Evolutionary conservation across 2,797 vertebrate genomes (phyloP).

Genomic region (Semaprochilodus insignis): DNA sequence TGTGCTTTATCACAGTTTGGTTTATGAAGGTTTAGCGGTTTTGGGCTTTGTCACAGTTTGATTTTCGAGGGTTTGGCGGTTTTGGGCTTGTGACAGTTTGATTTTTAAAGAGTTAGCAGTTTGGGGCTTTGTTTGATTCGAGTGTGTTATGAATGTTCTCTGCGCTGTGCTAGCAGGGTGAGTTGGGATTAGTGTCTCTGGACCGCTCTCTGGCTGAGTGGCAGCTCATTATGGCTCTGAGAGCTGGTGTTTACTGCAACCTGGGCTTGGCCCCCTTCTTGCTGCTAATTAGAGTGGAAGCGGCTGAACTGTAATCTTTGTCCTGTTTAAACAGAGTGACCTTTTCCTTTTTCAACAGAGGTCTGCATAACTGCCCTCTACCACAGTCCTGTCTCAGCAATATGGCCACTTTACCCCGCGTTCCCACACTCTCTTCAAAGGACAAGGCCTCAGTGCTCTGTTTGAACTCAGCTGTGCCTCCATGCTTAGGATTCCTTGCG

Average conservation of each 20-base stretch:
- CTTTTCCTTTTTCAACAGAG: slow-evolving; percentile 62
- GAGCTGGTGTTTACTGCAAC: slow-evolving; percentile 50
- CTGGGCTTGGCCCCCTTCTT: slow-evolving; percentile 50
- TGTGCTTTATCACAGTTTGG: too few relatives aligned
- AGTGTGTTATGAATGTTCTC: not conserved
- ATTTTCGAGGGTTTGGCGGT: too few relatives aligned
- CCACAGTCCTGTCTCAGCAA: not conserved
- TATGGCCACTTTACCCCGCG: slow-evolving; percentile 57
- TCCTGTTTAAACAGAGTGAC: slow-evolving; percentile 72
- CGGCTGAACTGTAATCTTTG: slow-evolving; percentile 63
- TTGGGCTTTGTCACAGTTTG: too few relatives aligned
- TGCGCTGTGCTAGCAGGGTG: not conserved
- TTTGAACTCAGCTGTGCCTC: not conserved
- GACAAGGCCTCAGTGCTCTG: slow-evolving; percentile 60
- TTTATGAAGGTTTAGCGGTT: too few relatives aligned
- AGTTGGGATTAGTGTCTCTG: not conserved
- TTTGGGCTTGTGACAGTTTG: too few relatives aligned
- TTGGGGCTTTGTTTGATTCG: too few relatives aligned
- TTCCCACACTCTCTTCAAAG: slow-evolving; percentile 83
- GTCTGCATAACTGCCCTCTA: slow-evolving; percentile 35
- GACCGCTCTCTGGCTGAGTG: slow-evolving; percentile 33
- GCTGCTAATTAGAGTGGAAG: slow-evolving; percentile 64
- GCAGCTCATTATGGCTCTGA: slow-evolving; percentile 36
- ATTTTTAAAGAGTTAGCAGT: too few relatives aligned
- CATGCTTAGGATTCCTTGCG: slow-evolving; percentile 62